phyloP scores from a whole-genome alignment of 2,888 invertebrate genomes.

The Venustoraphidia nigricollis region DNA sequence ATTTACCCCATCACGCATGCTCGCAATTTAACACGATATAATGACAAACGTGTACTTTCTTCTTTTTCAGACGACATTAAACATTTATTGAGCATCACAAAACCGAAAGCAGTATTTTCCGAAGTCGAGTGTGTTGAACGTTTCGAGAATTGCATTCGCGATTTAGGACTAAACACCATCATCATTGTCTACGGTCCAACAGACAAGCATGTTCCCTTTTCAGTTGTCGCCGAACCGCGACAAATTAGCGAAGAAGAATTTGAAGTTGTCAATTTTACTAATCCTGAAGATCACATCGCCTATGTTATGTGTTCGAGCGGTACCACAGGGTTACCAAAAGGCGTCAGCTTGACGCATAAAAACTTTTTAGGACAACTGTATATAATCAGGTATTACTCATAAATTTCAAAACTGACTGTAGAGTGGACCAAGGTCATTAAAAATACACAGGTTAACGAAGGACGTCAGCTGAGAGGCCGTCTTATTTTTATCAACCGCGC shows the following conservation, averaged over 20 bases:
- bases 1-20: too few species aligned
- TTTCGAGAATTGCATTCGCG: slow-evolving; percentile 10
- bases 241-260: background rate
- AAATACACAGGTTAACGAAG: too few species aligned
- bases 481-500: too few species aligned
- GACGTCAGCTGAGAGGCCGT: too few species aligned
- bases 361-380: slow-evolving; percentile 20
- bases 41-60: background rate
- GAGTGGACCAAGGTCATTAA: too few species aligned
- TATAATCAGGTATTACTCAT: background rate
- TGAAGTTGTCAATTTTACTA: background rate
- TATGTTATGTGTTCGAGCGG: slow-evolving; percentile 45
- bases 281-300: slow-evolving; percentile 9
- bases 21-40: too few species aligned
- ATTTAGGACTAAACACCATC: slow-evolving; percentile 7
- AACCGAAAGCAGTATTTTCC: slow-evolving; percentile 15
- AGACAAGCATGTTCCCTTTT: background rate
- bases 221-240: background rate
- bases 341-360: slow-evolving; percentile 42
- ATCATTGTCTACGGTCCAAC: slow-evolving; percentile 14
- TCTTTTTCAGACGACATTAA: slow-evolving; percentile 12
- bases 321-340: slow-evolving; percentile 53
- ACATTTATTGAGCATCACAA: slow-evolving; percentile 11
- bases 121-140: slow-evolving; percentile 9
- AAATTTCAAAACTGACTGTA: too few species aligned